Evolutionary conservation across 2,888 invertebrate genomes (phyloP).

Genomic region (Xestia ashworthii): DNA sequence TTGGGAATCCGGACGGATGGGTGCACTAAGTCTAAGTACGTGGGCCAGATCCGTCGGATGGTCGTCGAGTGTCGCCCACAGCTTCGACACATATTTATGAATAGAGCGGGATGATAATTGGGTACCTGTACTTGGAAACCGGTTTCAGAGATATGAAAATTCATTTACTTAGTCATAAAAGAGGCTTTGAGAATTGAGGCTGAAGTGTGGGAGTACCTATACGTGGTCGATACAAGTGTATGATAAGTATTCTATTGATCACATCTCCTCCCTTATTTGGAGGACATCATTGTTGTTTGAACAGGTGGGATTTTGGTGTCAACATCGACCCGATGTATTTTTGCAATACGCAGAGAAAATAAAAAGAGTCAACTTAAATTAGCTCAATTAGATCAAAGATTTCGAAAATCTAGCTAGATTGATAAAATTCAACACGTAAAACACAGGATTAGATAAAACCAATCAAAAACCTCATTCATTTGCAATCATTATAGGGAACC

Average conservation of each 20-base stretch:
- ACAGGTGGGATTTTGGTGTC: neutral
- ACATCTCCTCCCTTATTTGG: constrained; percentile 29
- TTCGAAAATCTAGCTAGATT: neutral
- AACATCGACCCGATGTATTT: neutral
- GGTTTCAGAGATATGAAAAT: constrained; percentile 49
- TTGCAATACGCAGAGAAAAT: neutral
- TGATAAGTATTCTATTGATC: constrained; percentile 30
- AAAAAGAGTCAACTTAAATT: constrained; percentile 18
- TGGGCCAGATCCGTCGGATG: constrained; percentile 61
- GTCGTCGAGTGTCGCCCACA: constrained; percentile 61
- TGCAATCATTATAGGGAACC: constrained; percentile 22
- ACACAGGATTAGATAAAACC: neutral
- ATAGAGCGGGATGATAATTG: constrained; percentile 57
- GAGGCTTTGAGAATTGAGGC: constrained; percentile 24
- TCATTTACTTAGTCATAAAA: constrained; percentile 44
- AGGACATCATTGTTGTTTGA: neutral
- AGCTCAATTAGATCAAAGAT: neutral
- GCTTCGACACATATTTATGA: constrained; percentile 54
- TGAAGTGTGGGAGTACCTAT: constrained; percentile 31
- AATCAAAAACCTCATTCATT: constrained; percentile 19
- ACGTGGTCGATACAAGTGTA: constrained; percentile 37
- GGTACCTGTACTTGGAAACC: constrained; percentile 42
- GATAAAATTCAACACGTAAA: constrained; percentile 1
- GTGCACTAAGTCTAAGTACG: constrained; percentile 60
- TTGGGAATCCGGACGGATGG: constrained; percentile 57